These are phyloP conservation scores for Crypturellus undulatus DNA, from an alignment of 2,113 vertebrate species.

Conservation along the genomic window DNA sequence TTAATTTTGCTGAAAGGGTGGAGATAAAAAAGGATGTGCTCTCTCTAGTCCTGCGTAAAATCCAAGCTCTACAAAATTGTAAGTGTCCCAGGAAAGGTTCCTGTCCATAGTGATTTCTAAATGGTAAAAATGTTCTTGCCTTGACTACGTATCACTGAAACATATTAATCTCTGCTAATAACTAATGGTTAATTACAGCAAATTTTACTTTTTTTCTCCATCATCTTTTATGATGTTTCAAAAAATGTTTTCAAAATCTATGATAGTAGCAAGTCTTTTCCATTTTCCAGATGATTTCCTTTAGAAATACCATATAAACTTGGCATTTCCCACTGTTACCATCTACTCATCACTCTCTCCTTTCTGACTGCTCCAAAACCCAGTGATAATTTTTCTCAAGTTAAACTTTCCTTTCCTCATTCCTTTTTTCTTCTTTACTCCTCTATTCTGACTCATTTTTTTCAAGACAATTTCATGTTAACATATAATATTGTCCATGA, in stretches of 20 bases:
- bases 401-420: background rate
- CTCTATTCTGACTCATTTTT: background rate
- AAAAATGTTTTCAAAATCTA: background rate
- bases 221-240: background rate
- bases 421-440: background rate
- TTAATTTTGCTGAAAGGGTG: background rate
- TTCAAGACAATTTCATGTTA: background rate
- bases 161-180: background rate
- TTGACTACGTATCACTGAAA: background rate
- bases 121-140: background rate
- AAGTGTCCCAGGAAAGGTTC: background rate
- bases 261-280: background rate
- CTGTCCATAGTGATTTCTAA: background rate
- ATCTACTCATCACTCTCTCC: background rate
- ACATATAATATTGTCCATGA: background rate
- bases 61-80: background rate
- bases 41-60: background rate
- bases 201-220: background rate
- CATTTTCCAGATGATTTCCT: background rate
- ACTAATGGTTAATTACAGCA: background rate
- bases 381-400: background rate
- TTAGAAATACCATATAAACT: background rate
- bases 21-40: background rate
- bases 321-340: background rate
- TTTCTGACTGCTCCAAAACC: background rate